These are phyloP conservation scores for Pipa parva DNA, from an alignment of 2,113 vertebrate species.

Conservation along the genomic window DNA sequence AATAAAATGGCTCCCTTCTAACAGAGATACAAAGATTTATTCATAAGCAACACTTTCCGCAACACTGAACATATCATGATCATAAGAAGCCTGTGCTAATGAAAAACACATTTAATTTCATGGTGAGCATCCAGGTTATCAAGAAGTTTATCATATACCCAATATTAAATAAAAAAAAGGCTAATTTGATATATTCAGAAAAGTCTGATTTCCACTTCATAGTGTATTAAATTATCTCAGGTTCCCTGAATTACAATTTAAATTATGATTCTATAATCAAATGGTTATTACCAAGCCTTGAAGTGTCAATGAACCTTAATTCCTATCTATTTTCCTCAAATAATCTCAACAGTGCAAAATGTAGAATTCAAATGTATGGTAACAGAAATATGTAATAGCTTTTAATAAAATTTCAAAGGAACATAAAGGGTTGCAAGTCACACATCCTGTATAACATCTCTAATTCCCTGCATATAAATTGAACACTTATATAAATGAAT, in stretches of 20 bases:
- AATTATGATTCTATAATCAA: not conserved
- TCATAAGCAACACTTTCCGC: slow-evolving; percentile 21
- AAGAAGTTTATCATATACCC: slow-evolving; percentile 6
- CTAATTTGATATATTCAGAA: not conserved
- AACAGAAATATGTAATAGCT: too few relatives aligned
- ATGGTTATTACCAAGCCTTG: not conserved
- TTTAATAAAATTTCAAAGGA: too few relatives aligned
- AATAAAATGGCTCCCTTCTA: slow-evolving; percentile 10
- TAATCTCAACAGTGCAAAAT: too few relatives aligned
- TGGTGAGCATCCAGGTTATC: not conserved
- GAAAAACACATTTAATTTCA: slow-evolving; percentile 18
- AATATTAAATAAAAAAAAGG: not conserved
- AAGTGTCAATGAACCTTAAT: too few relatives aligned
- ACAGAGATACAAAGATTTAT: slow-evolving; percentile 31
- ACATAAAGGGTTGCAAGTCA: too few relatives aligned
- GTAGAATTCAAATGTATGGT: too few relatives aligned
- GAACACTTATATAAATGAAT: too few relatives aligned
- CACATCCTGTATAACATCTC: too few relatives aligned
- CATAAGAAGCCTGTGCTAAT: slow-evolving; percentile 20
- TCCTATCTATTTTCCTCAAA: too few relatives aligned
- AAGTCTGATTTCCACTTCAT: not conserved
- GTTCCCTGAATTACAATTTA: not conserved
- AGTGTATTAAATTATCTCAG: not conserved
- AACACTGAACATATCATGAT: slow-evolving; percentile 23
- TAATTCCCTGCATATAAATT: too few relatives aligned